phyloP scores from a whole-genome alignment of 2,888 invertebrate genomes.

The Ctenicera cuprea region DNA sequence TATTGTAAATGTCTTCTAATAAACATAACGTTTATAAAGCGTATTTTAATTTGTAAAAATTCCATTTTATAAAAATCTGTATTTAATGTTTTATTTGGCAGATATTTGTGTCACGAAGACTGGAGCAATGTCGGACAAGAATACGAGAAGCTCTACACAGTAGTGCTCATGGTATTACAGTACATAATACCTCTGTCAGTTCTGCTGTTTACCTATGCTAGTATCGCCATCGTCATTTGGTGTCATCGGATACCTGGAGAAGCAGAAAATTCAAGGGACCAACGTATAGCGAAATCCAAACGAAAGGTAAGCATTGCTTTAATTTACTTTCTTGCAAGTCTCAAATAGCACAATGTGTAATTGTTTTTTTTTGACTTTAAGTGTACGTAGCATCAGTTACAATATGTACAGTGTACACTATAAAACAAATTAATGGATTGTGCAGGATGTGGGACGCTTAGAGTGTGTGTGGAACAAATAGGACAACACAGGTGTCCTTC shows the following conservation, averaged over 20 bases:
- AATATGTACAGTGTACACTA: no score
- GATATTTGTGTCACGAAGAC: conserved; percentile 83
- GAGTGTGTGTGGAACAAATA: no score
- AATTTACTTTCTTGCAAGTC: neutral
- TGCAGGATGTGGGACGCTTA: no score
- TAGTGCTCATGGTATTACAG: conserved; percentile 86
- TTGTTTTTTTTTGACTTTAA: no score
- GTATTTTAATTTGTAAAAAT: no score
- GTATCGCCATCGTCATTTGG: conserved; percentile 92
- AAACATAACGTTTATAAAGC: no score
- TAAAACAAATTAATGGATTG: no score
- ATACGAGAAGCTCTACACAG: conserved; percentile 82
- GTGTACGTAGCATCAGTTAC: no score
- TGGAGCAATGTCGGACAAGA: conserved; percentile 79
- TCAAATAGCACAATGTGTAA: no score
- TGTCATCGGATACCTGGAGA: conserved; percentile 91
- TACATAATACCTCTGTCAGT: conserved; percentile 89
- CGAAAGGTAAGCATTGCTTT: conserved; percentile 80
- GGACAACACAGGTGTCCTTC: no score
- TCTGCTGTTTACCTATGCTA: conserved; percentile 88
- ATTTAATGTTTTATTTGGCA: conserved; percentile 63
- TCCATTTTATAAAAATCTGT: no score
- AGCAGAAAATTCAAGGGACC: conserved; percentile 88
- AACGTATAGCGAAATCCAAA: conserved; percentile 89
- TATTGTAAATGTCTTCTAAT: no score